These are phyloP conservation scores for Rhaphigaster nebulosa DNA, from an alignment of 2,888 invertebrate genomes.

Conservation along the genomic window DNA sequence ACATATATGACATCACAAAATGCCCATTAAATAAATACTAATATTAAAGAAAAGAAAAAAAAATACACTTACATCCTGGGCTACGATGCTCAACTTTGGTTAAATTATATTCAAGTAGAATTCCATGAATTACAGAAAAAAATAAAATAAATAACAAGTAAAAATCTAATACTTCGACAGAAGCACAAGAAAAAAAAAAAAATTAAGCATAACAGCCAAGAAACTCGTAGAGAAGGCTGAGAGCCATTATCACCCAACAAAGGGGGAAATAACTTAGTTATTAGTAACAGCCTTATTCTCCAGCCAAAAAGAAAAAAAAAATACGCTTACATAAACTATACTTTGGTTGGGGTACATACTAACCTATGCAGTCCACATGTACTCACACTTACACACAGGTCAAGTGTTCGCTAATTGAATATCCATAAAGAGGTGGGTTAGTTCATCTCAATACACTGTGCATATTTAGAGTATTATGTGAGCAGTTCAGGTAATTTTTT, in stretches of 20 bases:
- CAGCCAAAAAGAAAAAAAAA: slow-evolving; percentile 12
- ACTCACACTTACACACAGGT: slow-evolving; percentile 28
- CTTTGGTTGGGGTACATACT: slow-evolving; percentile 53
- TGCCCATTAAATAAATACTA: slow-evolving; percentile 46
- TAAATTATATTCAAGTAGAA: slow-evolving; percentile 41
- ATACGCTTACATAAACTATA: slow-evolving; percentile 51
- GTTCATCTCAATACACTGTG: slow-evolving; percentile 45
- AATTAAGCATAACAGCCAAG: neutral
- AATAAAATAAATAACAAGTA: neutral
- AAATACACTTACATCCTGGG: slow-evolving; percentile 29
- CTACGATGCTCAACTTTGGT: slow-evolving; percentile 41
- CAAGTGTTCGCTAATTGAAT: slow-evolving; percentile 44
- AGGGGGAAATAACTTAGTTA: slow-evolving; percentile 50
- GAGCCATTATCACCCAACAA: neutral
- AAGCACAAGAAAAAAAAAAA: neutral
- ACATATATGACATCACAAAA: slow-evolving; percentile 53
- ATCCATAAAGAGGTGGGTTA: slow-evolving; percentile 50
- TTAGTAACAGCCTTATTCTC: slow-evolving; percentile 57
- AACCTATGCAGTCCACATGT: slow-evolving; percentile 43
- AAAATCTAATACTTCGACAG: neutral
- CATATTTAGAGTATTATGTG: slow-evolving; percentile 26
- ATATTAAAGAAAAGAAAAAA: neutral
- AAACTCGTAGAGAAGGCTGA: neutral
- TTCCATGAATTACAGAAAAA: neutral
- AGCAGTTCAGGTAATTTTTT: slow-evolving; percentile 6